Conservation (phyloP, 2,888 invertebrate species). For the Seira ritae region DNA sequence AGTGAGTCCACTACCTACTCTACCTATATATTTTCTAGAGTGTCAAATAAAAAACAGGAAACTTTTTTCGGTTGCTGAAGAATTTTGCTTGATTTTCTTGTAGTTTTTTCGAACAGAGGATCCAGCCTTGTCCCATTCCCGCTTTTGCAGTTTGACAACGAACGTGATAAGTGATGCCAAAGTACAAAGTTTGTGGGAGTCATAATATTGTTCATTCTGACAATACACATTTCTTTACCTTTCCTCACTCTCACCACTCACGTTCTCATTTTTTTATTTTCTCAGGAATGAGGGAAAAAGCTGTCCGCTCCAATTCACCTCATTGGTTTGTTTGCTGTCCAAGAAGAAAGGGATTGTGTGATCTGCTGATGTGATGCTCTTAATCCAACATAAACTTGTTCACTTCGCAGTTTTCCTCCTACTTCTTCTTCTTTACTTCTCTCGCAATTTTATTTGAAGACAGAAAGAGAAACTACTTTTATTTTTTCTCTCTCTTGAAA, state of each 20-base stretch:
- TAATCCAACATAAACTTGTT: conserved; percentile 58
- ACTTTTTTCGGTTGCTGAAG: neutral
- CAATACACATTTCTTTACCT: conserved; percentile 29
- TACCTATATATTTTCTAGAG: conserved; percentile 12
- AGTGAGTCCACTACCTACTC: conserved; percentile 29
- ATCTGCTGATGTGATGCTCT: conserved; percentile 41
- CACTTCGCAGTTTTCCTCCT: neutral
- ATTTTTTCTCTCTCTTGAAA: conserved; percentile 4
- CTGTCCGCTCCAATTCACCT: conserved; percentile 64
- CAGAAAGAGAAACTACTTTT: neutral
- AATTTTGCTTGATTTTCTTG: conserved; percentile 7
- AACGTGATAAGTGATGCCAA: conserved; percentile 19
- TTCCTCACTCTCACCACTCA: conserved; percentile 21
- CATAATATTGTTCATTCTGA: conserved; percentile 19
- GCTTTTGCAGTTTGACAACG: neutral
- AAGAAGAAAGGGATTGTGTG: conserved; percentile 15
- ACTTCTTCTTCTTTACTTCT: neutral
- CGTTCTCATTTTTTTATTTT: conserved; percentile 22
- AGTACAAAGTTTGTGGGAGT: conserved; percentile 19
- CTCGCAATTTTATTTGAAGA: neutral
- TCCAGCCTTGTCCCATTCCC: neutral
- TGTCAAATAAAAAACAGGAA: conserved; percentile 20
- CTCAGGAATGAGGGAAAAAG: conserved; percentile 10
- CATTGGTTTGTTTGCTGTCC: conserved; percentile 61
- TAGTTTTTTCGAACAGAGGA: neutral